Evolutionary conservation across 1,140 invertebrate genomes (phyloP), one percentile per base, ranked within the genome.

Genomic region (Bombyx mandarina): DNA sequence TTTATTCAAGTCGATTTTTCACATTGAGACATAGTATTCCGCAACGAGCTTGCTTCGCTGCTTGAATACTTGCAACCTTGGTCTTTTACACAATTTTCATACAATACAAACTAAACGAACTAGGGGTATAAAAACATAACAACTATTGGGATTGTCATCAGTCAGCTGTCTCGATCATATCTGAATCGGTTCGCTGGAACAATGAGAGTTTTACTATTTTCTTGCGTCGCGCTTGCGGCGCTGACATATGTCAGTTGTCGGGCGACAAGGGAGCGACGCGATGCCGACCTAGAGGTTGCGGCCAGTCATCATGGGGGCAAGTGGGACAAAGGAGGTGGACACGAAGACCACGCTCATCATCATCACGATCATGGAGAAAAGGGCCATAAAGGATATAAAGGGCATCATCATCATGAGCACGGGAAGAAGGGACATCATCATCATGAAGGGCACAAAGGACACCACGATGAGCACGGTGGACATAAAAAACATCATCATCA

Each of bases 401-500:
- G 88, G 0, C 86, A 91, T 45, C 92, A 93, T 65, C 91, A 93
- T 61, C 91, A 90, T 62, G 91, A 93, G 64, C 90, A 93, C 58
- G 91, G 91, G 8, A 90, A 91, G 49, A 92, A 94, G 66, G 93
- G 93, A 1, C 92, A 94, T 67, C 91, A 93, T 65, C 92, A 92
- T 49, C 92, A 93, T 71, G 91, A 92, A 67, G 90, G 92, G 44
- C 90, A 94, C 57, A 90, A 91, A 53, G 91, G 91, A 7, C 91
- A 94, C 65, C 91, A 94, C 69, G 90, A 90, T 48, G 93, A 94
- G 58, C 90, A 94, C 60, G 90, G 91, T 35, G 93, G 93, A 0
- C 91, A 94, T 63, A 92, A 94, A 70, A 93, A 94, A 68, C 90
- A 91, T 49, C 91, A 94, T 64, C 93, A 94, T 62, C 92, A 94